Percentiles rank a stretch among this genome's conserved stretches.
Evolutionary conservation across 2,888 invertebrate species (phyloP).

Genomic region (Leptarthrus brevirostris): DNA sequence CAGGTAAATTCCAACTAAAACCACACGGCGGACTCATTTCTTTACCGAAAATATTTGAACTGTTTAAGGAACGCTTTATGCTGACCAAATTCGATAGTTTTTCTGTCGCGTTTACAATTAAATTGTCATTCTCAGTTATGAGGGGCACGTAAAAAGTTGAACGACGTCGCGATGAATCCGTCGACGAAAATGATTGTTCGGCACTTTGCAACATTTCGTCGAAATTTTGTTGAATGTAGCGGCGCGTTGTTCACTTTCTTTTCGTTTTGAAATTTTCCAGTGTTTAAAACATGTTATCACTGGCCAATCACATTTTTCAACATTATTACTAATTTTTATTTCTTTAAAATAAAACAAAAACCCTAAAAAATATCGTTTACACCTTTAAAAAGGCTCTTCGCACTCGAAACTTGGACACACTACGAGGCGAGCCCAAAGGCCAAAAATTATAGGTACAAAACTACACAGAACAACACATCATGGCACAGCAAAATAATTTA

Average conservation of each 20-base stretch:
- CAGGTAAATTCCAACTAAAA: constrained; percentile 63
- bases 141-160: constrained; percentile 83
- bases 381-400: not conserved
- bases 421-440: not conserved
- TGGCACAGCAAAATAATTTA: not conserved
- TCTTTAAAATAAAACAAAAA: not conserved
- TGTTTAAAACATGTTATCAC: not conserved
- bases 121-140: constrained; percentile 62
- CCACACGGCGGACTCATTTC: constrained; percentile 61
- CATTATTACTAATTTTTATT: too few species aligned
- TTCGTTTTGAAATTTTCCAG: not conserved
- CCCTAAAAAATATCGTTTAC: not conserved
- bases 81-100: constrained; percentile 40
- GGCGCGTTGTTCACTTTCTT: not conserved
- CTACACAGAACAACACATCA: not conserved
- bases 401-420: not conserved
- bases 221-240: not conserved
- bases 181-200: constrained; percentile 55
- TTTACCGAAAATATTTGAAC: constrained; percentile 25
- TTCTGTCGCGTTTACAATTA: constrained; percentile 41
- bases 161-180: constrained; percentile 68
- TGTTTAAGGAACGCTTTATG: constrained; percentile 26
- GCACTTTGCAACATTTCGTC: constrained; percentile 60
- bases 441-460: not conserved
- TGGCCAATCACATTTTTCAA: not conserved